These are phyloP conservation scores for Parthenolecanium corni DNA, from an alignment of 2,888 invertebrate genomes.

Conservation along the genomic window DNA sequence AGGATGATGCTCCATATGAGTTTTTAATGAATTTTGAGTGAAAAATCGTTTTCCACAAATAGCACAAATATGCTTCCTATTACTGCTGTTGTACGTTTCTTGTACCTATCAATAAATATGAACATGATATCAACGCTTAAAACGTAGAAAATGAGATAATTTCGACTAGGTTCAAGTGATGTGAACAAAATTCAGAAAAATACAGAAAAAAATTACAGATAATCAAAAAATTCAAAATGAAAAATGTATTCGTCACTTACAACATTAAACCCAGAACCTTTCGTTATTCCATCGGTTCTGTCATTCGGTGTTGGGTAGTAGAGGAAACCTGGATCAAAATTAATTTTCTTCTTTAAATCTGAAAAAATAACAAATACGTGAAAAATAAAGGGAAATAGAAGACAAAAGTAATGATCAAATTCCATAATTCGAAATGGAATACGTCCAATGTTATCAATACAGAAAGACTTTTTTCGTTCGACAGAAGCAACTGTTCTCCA, in stretches of 20 bases:
- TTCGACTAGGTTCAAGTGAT: too few relatives aligned
- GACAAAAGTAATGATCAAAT: background rate
- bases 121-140: background rate
- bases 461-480: background rate
- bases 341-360: conserved; percentile 15
- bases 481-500: background rate
- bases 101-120: conserved; percentile 1
- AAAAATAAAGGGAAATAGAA: conserved; percentile 1
- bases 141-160: background rate
- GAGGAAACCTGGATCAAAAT: conserved; percentile 8
- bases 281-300: background rate
- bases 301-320: conserved; percentile 7
- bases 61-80: conserved; percentile 12
- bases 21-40: background rate
- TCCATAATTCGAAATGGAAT: background rate
- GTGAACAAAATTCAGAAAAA: background rate
- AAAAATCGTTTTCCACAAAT: conserved; percentile 18
- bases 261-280: conserved; percentile 3
- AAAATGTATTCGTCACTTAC: background rate
- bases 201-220: background rate
- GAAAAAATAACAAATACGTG: background rate
- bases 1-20: conserved; percentile 13
- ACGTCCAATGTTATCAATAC: background rate
- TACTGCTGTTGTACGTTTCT: conserved; percentile 15
- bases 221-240: background rate